phyloP scores from a whole-genome alignment of 2,797 vertebrate genomes.

The Clamator glandarius region DNA sequence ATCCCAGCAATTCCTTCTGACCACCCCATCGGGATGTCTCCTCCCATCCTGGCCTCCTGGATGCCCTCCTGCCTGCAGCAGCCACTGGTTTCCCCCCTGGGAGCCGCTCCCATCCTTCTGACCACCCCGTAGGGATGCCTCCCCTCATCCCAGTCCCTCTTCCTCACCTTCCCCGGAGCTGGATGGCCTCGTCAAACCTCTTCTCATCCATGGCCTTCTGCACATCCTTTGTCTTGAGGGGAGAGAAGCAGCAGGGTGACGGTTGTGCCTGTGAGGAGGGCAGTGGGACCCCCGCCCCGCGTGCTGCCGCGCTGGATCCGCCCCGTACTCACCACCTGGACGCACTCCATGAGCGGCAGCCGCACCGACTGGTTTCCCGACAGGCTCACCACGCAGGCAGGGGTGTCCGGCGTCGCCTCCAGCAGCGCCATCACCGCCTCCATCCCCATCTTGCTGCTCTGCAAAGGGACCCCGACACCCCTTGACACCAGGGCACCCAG shows the following conservation, averaged over 20 bases:
- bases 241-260: not conserved
- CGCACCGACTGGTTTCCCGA: conserved; percentile 91
- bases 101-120: too few species aligned
- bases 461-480: not conserved
- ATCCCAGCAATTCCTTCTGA: not conserved
- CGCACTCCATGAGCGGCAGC: conserved; percentile 95
- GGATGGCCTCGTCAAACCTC: conserved; percentile 91
- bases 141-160: rapidly evolving
- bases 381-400: conserved; percentile 92
- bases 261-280: rapidly evolving
- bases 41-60: too few species aligned
- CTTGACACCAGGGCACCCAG: rapidly evolving
- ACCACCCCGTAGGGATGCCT: too few species aligned
- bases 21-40: not conserved
- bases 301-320: rapidly evolving
- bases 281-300: not conserved
- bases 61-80: too few species aligned
- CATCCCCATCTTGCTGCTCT: conserved; percentile 96
- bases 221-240: conserved; percentile 90
- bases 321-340: conserved; percentile 89
- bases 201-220: conserved; percentile 95
- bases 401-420: conserved; percentile 89
- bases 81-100: too few species aligned
- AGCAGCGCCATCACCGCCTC: conserved; percentile 93
- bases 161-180: conserved; percentile 91